Percentiles rank a stretch among this genome's conserved stretches.
These are phyloP conservation scores for Eupithecia insigniata DNA, from an alignment of 2,888 invertebrate species.

Conservation along the genomic window DNA sequence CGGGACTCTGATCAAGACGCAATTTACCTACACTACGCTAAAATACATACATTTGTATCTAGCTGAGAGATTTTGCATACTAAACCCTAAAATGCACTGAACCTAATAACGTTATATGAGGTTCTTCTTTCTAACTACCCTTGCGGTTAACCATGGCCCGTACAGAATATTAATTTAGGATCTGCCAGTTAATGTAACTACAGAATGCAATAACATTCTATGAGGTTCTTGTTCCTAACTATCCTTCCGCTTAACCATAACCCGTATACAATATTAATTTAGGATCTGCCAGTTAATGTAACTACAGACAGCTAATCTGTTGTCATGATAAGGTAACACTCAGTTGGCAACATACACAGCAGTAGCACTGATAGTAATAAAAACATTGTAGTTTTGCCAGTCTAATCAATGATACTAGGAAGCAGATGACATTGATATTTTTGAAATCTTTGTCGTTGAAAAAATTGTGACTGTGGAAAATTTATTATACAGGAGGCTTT, in stretches of 20 bases:
- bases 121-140: not conserved
- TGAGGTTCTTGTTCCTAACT: not conserved
- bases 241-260: constrained; percentile 11
- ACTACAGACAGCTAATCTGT: not conserved
- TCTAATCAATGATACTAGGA: constrained; percentile 7
- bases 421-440: not conserved
- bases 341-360: constrained; percentile 9
- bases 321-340: constrained; percentile 19
- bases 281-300: constrained; percentile 10
- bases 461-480: not conserved
- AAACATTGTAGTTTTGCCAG: constrained; percentile 24
- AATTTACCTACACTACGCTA: not conserved
- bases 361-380: constrained; percentile 27
- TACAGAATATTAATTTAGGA: constrained; percentile 22
- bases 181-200: constrained; percentile 11
- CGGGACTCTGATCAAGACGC: not conserved
- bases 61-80: not conserved
- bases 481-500: no score
- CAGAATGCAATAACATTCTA: not conserved
- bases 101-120: not conserved
- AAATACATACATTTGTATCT: not conserved
- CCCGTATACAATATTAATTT: constrained; percentile 22
- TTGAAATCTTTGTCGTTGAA: not conserved
- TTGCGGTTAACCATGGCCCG: constrained; percentile 12
- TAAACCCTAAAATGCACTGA: not conserved